These are phyloP conservation scores for Bos javanicus DNA, from an alignment of 2,113 vertebrate species.

Conservation along the genomic window DNA sequence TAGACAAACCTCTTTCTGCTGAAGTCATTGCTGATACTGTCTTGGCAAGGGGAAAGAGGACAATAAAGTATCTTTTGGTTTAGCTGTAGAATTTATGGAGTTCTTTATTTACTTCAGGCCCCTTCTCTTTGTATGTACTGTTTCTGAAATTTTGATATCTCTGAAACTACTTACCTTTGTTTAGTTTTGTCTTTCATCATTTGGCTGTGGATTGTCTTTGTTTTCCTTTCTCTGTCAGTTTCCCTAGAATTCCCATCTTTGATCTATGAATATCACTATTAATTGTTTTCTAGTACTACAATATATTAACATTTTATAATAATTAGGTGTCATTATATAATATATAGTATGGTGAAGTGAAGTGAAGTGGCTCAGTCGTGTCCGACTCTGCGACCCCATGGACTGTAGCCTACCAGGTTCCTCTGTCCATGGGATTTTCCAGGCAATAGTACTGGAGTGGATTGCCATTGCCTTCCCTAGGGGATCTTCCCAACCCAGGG, in stretches of 20 bases:
- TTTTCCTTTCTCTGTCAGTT: not conserved
- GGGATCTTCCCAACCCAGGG: too few relatives aligned
- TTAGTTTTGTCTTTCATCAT: not conserved
- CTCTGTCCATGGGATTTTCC: too few relatives aligned
- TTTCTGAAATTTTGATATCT: not conserved
- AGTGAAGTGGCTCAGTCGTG: too few relatives aligned
- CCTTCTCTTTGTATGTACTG: not conserved
- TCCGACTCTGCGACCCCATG: too few relatives aligned
- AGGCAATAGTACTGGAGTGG: too few relatives aligned
- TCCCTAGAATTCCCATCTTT: not conserved
- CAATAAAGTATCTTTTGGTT: not conserved
- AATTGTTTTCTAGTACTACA: not conserved
- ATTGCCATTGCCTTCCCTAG: too few relatives aligned
- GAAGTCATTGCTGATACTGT: not conserved
- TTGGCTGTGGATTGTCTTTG: not conserved
- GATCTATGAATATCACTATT: not conserved
- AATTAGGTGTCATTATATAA: not conserved
- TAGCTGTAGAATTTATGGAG: not conserved
- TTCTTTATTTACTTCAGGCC: not conserved
- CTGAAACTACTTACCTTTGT: not conserved
- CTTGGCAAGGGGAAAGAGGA: not conserved
- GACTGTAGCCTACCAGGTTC: too few relatives aligned
- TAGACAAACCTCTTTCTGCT: not conserved
- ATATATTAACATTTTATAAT: not conserved
- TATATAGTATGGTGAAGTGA: not conserved